Percentiles rank a stretch among this genome's conserved stretches.
These are phyloP conservation scores for Tragelaphus strepsiceros DNA, from an alignment of 2,113 vertebrate genomes.

Conservation along the genomic window DNA sequence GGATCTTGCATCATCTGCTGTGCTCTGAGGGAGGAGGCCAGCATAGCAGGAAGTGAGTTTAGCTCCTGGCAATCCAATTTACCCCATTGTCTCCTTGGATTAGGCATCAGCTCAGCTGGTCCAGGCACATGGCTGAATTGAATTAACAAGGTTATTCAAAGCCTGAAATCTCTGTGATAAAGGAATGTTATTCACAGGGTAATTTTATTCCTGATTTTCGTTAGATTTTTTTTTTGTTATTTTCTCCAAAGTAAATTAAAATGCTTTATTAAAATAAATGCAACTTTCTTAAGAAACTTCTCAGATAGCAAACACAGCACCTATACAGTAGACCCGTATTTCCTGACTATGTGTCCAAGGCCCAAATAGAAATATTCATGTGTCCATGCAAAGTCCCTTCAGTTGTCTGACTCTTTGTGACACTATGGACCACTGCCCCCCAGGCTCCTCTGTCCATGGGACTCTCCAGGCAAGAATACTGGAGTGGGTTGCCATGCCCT, in stretches of 20 bases:
- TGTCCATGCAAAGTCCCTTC: neutral
- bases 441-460: neutral
- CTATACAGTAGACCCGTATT: neutral
- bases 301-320: neutral
- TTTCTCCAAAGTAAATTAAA: conserved; percentile 31
- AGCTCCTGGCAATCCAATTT: conserved; percentile 15
- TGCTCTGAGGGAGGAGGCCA: neutral
- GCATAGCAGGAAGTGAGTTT: neutral
- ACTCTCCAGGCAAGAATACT: neutral
- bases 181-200: neutral
- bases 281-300: neutral
- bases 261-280: conserved; percentile 38
- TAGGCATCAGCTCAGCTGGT: neutral
- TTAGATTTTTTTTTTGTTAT: neutral
- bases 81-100: conserved; percentile 34
- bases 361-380: neutral
- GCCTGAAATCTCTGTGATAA: neutral
- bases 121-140: neutral
- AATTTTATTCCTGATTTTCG: conserved; percentile 41
- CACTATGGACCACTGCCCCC: neutral
- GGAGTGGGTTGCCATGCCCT: neutral
- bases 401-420: neutral
- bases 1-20: neutral
- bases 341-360: neutral
- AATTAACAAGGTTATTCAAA: conserved; percentile 45